These are phyloP conservation scores for Brachymystax lenok DNA, from an alignment of 2,797 vertebrate genomes.

Conservation along the genomic window DNA sequence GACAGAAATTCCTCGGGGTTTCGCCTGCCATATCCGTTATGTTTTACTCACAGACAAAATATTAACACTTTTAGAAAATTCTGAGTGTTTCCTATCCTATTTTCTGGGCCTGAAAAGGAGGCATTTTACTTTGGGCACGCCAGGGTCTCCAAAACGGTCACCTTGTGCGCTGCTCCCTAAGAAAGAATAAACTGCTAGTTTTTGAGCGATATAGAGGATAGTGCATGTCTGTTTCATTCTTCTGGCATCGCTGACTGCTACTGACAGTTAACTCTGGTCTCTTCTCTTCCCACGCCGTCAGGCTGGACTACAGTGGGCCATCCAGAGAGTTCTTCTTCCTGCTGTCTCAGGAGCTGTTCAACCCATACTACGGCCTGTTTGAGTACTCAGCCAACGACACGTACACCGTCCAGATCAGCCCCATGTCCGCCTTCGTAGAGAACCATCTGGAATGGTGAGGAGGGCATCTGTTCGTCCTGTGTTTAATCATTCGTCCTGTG, in stretches of 20 bases:
- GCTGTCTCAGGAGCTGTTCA: slow-evolving; percentile 90
- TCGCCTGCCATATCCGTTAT: too few species aligned
- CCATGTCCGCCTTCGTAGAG: slow-evolving; percentile 91
- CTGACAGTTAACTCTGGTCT: slow-evolving; percentile 13
- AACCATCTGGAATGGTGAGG: slow-evolving; percentile 87
- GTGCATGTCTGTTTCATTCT: not conserved
- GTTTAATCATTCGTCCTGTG: not conserved
- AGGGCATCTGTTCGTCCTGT: not conserved
- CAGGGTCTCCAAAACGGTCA: too few species aligned
- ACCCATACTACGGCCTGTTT: slow-evolving; percentile 89
- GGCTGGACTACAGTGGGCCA: slow-evolving; percentile 88
- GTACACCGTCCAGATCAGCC: slow-evolving; percentile 90
- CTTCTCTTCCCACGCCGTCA: slow-evolving; percentile 44
- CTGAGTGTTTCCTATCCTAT: too few species aligned
- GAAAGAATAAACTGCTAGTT: not conserved
- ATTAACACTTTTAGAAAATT: too few species aligned
- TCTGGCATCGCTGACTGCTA: not conserved
- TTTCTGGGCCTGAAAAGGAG: too few species aligned
- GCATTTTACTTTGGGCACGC: too few species aligned
- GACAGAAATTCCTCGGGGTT: too few species aligned
- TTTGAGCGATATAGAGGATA: not conserved
- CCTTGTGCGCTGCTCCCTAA: too few species aligned
- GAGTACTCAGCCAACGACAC: slow-evolving; percentile 91
- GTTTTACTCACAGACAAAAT: too few species aligned
- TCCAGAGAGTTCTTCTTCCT: slow-evolving; percentile 91